Percentiles rank a stretch among this genome's conserved stretches.
phyloP scores from a whole-genome alignment of 2,113 vertebrate species.

The Anser brachyrhynchus region DNA sequence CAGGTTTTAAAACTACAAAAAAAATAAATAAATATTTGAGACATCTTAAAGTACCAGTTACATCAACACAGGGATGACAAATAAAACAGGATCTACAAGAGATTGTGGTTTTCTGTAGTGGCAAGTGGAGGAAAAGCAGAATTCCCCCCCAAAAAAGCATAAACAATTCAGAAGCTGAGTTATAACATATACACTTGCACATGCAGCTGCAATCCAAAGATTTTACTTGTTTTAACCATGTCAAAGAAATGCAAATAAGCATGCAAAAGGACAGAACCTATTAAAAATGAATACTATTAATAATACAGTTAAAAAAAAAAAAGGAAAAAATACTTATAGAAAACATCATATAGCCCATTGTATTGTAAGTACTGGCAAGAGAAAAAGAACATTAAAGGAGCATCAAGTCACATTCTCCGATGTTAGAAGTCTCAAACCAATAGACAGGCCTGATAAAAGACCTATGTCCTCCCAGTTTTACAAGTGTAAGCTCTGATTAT shows the following conservation, averaged over 20 bases:
- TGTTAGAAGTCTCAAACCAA: background rate
- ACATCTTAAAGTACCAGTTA: background rate
- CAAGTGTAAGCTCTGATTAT: background rate
- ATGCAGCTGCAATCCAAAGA: background rate
- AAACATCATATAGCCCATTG: background rate
- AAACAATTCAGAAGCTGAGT: background rate
- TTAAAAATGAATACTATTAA: background rate
- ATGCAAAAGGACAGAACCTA: background rate
- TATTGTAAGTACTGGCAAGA: background rate
- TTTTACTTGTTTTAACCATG: background rate
- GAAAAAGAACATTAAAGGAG: background rate
- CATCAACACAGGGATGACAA: background rate
- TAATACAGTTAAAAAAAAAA: background rate
- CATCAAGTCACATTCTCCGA: background rate
- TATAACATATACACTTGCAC: background rate
- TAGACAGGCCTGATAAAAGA: background rate
- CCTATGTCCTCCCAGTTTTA: background rate
- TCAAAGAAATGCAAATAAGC: background rate
- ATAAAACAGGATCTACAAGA: background rate
- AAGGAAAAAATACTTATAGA: background rate
- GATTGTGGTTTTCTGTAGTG: background rate
- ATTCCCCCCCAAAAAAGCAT: background rate
- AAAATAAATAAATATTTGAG: background rate
- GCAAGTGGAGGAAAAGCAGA: background rate
- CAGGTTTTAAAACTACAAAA: background rate